Percentiles rank a stretch among this genome's conserved stretches.
Evolutionary conservation across 2,888 invertebrate species (phyloP).

Genomic region (Spilarctia lutea): DNA sequence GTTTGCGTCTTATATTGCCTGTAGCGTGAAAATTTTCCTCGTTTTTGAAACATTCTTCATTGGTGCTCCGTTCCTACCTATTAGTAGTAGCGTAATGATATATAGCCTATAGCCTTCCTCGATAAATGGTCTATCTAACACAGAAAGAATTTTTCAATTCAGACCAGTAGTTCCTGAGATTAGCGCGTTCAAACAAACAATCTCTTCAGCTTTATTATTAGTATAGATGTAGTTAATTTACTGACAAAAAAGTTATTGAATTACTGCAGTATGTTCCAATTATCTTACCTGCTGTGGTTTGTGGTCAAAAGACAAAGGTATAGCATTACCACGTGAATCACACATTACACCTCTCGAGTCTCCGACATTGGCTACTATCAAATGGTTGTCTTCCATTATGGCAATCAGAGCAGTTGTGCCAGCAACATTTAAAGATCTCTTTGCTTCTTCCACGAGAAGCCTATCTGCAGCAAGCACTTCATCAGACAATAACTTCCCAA

Average conservation of each 20-base stretch:
- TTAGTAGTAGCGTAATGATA: too few relatives aligned
- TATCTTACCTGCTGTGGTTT: slow-evolving; percentile 95
- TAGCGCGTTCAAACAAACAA: too few relatives aligned
- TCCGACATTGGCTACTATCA: slow-evolving; percentile 98
- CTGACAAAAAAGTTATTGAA: background rate
- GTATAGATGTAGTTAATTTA: too few relatives aligned
- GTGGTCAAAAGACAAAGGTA: slow-evolving; percentile 97
- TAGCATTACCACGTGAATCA: slow-evolving; percentile 95
- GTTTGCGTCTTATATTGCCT: too few relatives aligned
- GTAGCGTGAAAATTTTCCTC: too few relatives aligned
- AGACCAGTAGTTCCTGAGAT: too few relatives aligned
- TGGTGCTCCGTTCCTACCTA: too few relatives aligned
- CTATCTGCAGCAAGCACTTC: slow-evolving; percentile 95
- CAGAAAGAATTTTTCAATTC: too few relatives aligned
- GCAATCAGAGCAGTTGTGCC: slow-evolving; percentile 98
- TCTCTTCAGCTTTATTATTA: too few relatives aligned
- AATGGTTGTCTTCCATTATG: slow-evolving; percentile 91
- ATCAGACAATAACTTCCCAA: slow-evolving; percentile 93
- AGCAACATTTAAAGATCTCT: slow-evolving; percentile 91
- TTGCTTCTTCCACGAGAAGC: slow-evolving; percentile 93
- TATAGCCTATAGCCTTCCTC: too few relatives aligned
- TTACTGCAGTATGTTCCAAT: background rate
- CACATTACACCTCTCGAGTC: slow-evolving; percentile 99
- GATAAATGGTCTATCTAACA: too few relatives aligned
- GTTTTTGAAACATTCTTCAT: too few relatives aligned